phyloP scores from a whole-genome alignment of 2,113 vertebrate genomes.

The Python bivittatus region DNA sequence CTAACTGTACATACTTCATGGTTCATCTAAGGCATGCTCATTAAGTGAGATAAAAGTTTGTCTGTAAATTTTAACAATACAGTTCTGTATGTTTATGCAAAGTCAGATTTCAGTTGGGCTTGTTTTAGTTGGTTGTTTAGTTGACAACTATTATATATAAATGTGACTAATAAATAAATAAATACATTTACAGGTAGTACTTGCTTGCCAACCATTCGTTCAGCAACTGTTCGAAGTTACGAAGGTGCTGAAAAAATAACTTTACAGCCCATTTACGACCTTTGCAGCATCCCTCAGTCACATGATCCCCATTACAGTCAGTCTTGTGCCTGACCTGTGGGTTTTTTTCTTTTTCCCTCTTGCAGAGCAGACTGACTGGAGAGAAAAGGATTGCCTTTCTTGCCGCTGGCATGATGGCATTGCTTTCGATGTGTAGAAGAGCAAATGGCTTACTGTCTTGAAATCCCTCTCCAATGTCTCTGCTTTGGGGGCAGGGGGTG shows the following conservation, averaged over 20 bases:
- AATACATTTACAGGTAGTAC: too few relatives aligned
- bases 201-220: not conserved
- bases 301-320: not conserved
- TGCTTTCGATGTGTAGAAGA: not conserved
- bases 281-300: not conserved
- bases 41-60: not conserved
- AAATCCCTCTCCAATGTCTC: not conserved
- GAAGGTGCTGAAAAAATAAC: not conserved
- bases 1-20: not conserved
- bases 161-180: too few relatives aligned
- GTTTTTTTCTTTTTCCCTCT: not conserved
- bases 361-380: not conserved
- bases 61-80: not conserved
- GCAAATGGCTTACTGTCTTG: not conserved
- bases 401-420: not conserved
- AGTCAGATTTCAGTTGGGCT: not conserved
- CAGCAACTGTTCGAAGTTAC: not conserved
- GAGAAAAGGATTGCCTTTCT: not conserved
- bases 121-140: not conserved
- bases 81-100: not conserved
- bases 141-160: not conserved
- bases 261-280: not conserved
- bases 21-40: not conserved
- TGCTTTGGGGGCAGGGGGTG: too few relatives aligned
- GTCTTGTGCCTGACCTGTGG: not conserved